Evolutionary conservation across 2,113 vertebrate genomes (phyloP).

Genomic region (Parotia lawesii): DNA sequence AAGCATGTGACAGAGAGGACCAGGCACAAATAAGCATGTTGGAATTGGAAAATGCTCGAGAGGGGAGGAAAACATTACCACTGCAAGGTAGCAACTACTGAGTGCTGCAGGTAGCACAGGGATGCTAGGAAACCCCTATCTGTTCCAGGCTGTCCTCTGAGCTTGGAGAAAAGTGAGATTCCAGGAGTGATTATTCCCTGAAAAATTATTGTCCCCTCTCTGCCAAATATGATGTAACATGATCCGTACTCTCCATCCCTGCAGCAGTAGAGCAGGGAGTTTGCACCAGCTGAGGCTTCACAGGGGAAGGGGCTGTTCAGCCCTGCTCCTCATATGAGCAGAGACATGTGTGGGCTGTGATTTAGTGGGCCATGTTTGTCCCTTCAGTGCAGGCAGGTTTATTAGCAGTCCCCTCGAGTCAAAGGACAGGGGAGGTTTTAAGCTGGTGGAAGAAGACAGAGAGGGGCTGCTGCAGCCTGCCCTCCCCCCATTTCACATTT

Average conservation of each 20-base stretch:
- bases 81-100: background rate
- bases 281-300: background rate
- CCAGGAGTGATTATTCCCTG: background rate
- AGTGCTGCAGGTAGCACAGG: background rate
- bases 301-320: background rate
- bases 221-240: background rate
- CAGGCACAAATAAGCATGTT: background rate
- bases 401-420: background rate
- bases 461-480: background rate
- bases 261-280: background rate
- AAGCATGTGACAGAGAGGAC: background rate
- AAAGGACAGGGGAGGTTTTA: background rate
- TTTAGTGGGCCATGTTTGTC: background rate
- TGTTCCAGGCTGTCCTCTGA: background rate
- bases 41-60: background rate
- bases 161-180: background rate
- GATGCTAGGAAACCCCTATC: background rate
- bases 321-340: background rate
- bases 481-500: background rate
- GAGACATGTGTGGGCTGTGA: background rate
- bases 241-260: background rate
- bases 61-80: background rate
- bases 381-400: background rate
- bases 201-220: background rate
- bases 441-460: background rate